These are phyloP conservation scores for Labeo rohita DNA, from an alignment of 2,113 vertebrate genomes.

Conservation along the genomic window DNA sequence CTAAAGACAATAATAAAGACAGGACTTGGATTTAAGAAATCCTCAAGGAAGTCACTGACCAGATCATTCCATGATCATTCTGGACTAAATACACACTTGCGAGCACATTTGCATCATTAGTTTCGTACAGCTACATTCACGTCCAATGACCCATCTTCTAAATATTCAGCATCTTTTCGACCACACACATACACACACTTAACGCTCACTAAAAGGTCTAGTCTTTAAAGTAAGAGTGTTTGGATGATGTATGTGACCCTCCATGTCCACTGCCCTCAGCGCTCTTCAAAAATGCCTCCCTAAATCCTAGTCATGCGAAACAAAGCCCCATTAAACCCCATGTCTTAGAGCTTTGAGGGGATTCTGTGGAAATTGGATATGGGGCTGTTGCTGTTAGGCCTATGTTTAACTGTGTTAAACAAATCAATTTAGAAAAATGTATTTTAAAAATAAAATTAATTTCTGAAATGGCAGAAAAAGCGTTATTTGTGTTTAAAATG, in stretches of 20 bases:
- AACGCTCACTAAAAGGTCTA: constrained; percentile 34
- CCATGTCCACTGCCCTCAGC: constrained; percentile 49
- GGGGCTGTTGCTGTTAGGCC: constrained; percentile 59
- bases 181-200: neutral
- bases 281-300: constrained; percentile 60
- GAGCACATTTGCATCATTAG: constrained; percentile 7
- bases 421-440: constrained; percentile 40
- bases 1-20: constrained; percentile 62
- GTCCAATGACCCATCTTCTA: neutral
- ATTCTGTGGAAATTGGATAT: constrained; percentile 65
- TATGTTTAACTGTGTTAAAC: constrained; percentile 60
- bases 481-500: neutral
- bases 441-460: neutral
- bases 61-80: neutral
- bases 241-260: constrained; percentile 54
- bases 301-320: constrained; percentile 65
- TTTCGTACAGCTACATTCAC: neutral
- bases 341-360: constrained; percentile 60
- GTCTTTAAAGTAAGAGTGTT: constrained; percentile 48
- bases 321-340: constrained; percentile 65
- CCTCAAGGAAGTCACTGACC: constrained; percentile 43
- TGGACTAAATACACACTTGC: constrained; percentile 9
- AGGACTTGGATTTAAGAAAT: constrained; percentile 63
- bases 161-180: neutral
- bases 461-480: neutral